Base-by-base conservation (phyloP, 30 jellyfish, hydroid and myxozoan species). In the Rhopilema esculentum region DNA sequence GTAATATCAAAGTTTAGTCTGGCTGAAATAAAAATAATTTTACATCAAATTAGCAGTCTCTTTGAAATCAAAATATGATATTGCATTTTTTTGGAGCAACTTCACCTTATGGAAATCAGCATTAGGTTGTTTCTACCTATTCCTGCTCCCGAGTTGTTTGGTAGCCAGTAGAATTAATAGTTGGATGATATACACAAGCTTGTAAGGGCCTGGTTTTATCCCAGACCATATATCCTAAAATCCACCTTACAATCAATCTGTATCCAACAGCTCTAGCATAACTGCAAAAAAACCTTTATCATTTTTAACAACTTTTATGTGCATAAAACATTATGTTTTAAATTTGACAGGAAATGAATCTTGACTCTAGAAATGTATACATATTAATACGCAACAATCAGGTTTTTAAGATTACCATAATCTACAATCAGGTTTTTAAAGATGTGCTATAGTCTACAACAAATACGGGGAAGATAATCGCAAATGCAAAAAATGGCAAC, bases 231-330 rank as follows among this genome's bases (percentile, higher is more conserved):
- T 30, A 74, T 33, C 70, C 85, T 28, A 74, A 74, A 22, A 74
- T 23, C 85, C 85, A 74, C 63, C 85, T 74, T 19, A 70, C 85
- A 33, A 74, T 25, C 85, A 70, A 48, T 70, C 82, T 70, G 82
- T 70, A 70, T 32, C 64, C 82, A 32, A 70, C 82, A 27, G 61
- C 82, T 70, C 82, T 70, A 32, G 64, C 64, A 32, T 70, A 70
- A 28, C 82, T 70, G 52, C 75, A 65, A 65, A 65, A 57, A 26
- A 57, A 7, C 20, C 1, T 1, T 57, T 57, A 57, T 18, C 1
- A 1, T 18, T 57, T 57, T 18, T 18, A 7, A 0, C 70, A 57
- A n/a, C n/a, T n/a, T n/a, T n/a, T n/a, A n/a, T n/a, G n/a, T n/a
- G n/a, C n/a, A n/a, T n/a, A n/a, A n/a, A n/a, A n/a, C n/a, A n/a